Evolutionary conservation across 2,888 invertebrate genomes (phyloP), one percentile per base, ranked within the genome.

Genomic region (Tiliacea aurago): DNA sequence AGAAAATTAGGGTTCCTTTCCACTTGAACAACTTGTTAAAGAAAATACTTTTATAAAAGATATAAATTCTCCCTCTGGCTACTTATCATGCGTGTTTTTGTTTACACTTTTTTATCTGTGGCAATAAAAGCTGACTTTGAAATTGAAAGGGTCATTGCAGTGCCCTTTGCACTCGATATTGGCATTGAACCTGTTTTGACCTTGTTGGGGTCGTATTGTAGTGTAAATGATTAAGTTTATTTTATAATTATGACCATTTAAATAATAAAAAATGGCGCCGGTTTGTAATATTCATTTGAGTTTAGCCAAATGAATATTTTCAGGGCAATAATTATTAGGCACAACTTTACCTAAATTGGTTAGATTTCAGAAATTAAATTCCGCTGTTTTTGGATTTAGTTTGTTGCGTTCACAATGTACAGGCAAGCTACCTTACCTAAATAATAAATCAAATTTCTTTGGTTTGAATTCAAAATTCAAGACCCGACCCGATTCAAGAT

Each of bases 101-200:
- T 78, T 55, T 18, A 65, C 18, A 28, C 45, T 15, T 58, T 73
- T 75, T 70, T 82, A 70, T 84, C 67, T 47, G 55, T 23, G 9
- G 53, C 43, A 70, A 70, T 75, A 71, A 73, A 79, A 49, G 61
- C 10, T 70, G 70, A 73, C 70, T 62, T 78, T 81, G 74, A 77
- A 68, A 73, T 53, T 49, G 68, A 66, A 71, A 78, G 70, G 73
- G 69, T 81, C 68, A 78, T 51, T 75, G 70, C 55, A 69, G 33
- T 49, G 63, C 73, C 70, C 56, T 78, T 62, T 75, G 73, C 67
- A 47, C 67, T 49, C n/a, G 47, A 53, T 73, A 76, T 66, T 83
- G 78, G 78, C 81, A 82, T 80, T 83, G 79, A 83, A 74, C 69
- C 66, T 67, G 20, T 51, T 61, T 33, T 10, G 45, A 51, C 83